Conservation (phyloP, 2,888 invertebrate species). For the Lasioglossum calceatum region DNA sequence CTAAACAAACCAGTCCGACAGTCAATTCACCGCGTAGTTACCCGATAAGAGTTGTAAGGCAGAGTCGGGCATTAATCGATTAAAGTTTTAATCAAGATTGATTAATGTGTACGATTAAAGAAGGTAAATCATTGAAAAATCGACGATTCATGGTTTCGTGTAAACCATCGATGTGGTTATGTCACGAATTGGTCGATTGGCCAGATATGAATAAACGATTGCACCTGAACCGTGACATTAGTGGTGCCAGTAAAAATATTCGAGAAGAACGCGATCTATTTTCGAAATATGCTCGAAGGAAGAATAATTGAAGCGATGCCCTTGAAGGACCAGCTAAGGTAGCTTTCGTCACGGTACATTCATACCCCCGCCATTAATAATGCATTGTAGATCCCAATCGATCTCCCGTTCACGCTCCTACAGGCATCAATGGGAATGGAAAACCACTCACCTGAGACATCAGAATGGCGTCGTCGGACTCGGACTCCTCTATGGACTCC, state of each 20-base stretch:
- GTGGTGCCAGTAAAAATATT: slow-evolving; percentile 22
- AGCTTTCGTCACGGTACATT: slow-evolving; percentile 22
- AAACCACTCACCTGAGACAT: slow-evolving; percentile 89
- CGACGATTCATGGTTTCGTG: too few species aligned
- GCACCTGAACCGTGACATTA: slow-evolving; percentile 4
- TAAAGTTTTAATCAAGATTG: too few species aligned
- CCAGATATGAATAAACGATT: not conserved
- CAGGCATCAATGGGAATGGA: slow-evolving; percentile 13
- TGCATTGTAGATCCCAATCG: slow-evolving; percentile 42
- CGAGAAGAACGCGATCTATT: not conserved
- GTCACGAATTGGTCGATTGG: not conserved
- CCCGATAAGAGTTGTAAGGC: not conserved
- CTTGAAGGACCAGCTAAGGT: not conserved
- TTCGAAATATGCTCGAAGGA: not conserved
- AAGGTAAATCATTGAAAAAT: too few species aligned
- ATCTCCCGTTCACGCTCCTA: slow-evolving; percentile 40
- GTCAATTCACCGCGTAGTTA: not conserved
- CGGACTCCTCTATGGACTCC: slow-evolving; percentile 90
- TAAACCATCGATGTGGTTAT: not conserved
- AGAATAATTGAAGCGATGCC: slow-evolving; percentile 17
- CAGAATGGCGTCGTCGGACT: slow-evolving; percentile 91
- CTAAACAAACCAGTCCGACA: slow-evolving; percentile 59
- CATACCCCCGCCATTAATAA: slow-evolving; percentile 51
- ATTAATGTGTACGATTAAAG: too few species aligned
- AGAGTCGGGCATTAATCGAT: too few species aligned